A percentile compares a stretch with the other conserved stretches of the same genome.
Conservation (phyloP, 2,113 vertebrate genomes). For the Calyptomena viridis region DNA sequence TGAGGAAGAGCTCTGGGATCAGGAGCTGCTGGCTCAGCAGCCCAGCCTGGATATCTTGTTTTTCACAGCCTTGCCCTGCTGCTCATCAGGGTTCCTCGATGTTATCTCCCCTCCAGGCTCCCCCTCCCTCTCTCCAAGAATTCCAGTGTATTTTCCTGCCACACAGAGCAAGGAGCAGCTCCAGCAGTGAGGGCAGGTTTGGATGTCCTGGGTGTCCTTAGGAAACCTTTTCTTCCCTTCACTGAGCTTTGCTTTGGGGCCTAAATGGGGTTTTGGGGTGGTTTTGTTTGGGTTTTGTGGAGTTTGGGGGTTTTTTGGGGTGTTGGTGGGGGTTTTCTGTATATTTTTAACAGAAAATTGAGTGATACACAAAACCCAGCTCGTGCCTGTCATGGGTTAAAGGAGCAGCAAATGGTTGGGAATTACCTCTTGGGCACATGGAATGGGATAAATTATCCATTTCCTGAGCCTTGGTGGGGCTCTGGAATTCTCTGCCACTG, state of each 20-base stretch:
- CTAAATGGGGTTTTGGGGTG: background rate
- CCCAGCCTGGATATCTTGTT: background rate
- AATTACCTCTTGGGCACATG: background rate
- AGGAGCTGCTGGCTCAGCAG: slow-evolving; percentile 31
- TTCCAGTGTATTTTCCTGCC: too few species aligned
- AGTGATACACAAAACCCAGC: background rate
- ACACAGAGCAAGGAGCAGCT: background rate
- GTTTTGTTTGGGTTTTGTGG: too few species aligned
- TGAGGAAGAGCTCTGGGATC: background rate
- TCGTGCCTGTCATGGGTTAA: rapidly evolving
- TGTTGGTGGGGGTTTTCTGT: too few species aligned
- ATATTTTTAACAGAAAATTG: background rate
- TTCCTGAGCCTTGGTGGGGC: background rate
- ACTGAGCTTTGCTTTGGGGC: background rate
- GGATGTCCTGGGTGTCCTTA: background rate
- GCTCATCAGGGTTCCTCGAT: slow-evolving; percentile 6
- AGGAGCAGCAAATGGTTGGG: background rate
- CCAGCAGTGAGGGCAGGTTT: background rate
- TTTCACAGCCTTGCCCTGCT: background rate
- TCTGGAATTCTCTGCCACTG: background rate
- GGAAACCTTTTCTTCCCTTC: background rate
- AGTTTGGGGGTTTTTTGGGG: background rate
- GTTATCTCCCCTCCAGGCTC: background rate
- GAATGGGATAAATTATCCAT: background rate
- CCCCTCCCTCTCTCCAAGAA: background rate